Conservation (phyloP, 2,113 vertebrate species). For the Bothrops jararaca region DNA sequence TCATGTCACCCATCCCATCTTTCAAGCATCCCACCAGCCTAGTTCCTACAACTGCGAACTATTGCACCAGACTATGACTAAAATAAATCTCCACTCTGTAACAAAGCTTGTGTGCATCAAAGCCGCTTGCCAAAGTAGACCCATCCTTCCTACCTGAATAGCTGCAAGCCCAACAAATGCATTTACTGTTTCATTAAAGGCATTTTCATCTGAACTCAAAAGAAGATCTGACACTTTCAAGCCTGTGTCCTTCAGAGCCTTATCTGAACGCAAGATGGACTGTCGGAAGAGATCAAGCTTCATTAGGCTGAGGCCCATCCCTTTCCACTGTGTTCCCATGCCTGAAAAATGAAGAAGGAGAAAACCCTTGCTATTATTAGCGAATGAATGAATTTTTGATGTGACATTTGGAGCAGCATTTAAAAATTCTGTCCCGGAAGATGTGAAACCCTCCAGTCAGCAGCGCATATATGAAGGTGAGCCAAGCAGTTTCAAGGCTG, state of each 20-base stretch:
- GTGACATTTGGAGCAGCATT: not conserved
- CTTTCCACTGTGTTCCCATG: constrained; percentile 93
- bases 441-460: not conserved
- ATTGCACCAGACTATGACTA: not conserved
- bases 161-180: constrained; percentile 91
- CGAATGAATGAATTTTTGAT: not conserved
- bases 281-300: constrained; percentile 79
- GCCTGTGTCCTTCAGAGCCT: constrained; percentile 77
- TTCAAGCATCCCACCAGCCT: not conserved
- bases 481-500: not conserved
- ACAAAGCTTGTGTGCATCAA: not conserved
- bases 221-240: constrained; percentile 84
- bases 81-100: not conserved
- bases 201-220: constrained; percentile 75
- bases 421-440: not conserved
- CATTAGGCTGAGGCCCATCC: constrained; percentile 91
- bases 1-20: not conserved
- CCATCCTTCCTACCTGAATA: constrained; percentile 79
- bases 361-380: not conserved
- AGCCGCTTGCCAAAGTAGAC: fast-evolving
- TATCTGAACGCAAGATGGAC: constrained; percentile 84
- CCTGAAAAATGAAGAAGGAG: constrained; percentile 66
- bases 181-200: constrained; percentile 85
- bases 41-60: not conserved
- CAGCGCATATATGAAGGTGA: not conserved